Percentiles rank a stretch among this genome's conserved stretches.
Conservation (phyloP, 37 sponge, comb jelly and placozoan genomes). For the Mnemiopsis leidyi region DNA sequence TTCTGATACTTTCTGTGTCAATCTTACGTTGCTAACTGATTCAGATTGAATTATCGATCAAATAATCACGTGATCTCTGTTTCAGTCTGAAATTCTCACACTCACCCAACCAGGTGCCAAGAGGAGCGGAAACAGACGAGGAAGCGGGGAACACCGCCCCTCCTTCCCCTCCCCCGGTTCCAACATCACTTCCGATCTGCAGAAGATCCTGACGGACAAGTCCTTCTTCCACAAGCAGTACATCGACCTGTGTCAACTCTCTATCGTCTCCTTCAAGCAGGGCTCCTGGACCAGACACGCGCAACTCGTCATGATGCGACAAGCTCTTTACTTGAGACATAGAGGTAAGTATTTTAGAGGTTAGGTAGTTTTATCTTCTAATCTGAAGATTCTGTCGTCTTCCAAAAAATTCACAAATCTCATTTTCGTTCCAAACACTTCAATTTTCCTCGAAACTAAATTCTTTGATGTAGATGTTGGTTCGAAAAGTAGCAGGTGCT, state of each 20-base stretch:
- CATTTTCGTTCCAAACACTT: too few species aligned
- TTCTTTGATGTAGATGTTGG: too few species aligned
- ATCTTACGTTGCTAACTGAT: too few species aligned
- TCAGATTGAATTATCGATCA: too few species aligned
- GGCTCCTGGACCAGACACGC: conserved; percentile 50
- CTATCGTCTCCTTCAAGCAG: conserved; percentile 58
- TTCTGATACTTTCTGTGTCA: too few species aligned
- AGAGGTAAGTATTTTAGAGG: conserved; percentile 64
- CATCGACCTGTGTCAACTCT: conserved; percentile 59
- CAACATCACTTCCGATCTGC: background rate
- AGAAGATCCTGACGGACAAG: conserved; percentile 22
- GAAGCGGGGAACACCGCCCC: background rate
- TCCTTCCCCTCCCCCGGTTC: background rate
- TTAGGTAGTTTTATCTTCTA: too few species aligned
- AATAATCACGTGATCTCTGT: too few species aligned
- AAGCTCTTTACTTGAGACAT: conserved; percentile 23
- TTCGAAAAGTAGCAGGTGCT: too few species aligned
- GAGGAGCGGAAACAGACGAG: background rate
- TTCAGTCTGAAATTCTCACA: too few species aligned
- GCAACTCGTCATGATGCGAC: conserved; percentile 23
- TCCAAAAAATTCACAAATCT: too few species aligned
- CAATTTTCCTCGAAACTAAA: too few species aligned
- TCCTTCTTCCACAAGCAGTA: conserved; percentile 60
- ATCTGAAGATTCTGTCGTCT: too few species aligned
- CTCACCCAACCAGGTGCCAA: background rate